phyloP scores from a whole-genome alignment of 1,140 invertebrate species.

The Mercenaria mercenaria region DNA sequence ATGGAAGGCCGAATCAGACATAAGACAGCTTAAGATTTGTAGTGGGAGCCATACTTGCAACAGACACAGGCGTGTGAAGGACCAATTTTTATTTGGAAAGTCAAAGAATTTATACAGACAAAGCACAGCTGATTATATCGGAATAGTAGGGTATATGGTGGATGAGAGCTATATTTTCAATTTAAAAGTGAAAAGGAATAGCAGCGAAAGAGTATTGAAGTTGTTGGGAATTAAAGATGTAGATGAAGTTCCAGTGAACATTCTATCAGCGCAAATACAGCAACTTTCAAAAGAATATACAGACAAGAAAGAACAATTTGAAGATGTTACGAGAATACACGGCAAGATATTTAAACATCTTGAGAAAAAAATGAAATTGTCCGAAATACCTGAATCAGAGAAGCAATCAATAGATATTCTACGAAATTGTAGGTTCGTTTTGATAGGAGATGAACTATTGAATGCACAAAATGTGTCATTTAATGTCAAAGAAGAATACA shows the following conservation, averaged over 20 bases:
- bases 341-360: background rate
- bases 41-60: background rate
- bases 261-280: background rate
- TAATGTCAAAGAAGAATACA: background rate
- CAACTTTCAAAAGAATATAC: background rate
- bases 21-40: background rate
- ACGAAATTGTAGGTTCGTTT: background rate
- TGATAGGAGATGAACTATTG: conserved; percentile 25
- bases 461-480: conserved; percentile 9
- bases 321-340: background rate
- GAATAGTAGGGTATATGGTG: background rate
- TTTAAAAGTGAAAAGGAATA: background rate
- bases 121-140: background rate
- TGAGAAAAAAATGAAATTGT: background rate
- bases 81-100: conserved; percentile 1
- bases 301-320: background rate
- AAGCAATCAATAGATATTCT: background rate
- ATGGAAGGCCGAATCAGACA: conserved; percentile 40
- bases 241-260: background rate
- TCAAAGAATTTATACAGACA: background rate
- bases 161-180: background rate
- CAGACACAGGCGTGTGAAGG: background rate
- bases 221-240: background rate
- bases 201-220: background rate
- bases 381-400: background rate